These are phyloP conservation scores for Elymnias hypermnestra DNA, from an alignment of 1,140 invertebrate species.

Conservation along the genomic window DNA sequence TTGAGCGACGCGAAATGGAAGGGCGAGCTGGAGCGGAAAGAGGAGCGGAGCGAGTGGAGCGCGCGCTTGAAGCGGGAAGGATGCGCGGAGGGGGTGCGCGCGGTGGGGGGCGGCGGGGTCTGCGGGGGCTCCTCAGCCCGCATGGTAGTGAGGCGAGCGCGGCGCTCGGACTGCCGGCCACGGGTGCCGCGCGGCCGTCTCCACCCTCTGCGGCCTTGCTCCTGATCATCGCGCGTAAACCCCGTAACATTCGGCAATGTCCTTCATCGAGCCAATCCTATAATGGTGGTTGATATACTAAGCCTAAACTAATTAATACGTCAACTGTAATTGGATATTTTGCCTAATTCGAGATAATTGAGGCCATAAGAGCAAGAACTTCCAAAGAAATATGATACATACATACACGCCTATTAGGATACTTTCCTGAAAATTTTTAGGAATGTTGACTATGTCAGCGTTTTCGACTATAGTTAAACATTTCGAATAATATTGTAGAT, in stretches of 20 bases:
- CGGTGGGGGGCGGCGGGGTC: slow-evolving; percentile 29
- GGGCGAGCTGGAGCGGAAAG: slow-evolving; percentile 66
- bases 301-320: slow-evolving; percentile 18
- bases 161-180: slow-evolving; percentile 46
- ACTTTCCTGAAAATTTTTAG: too few species aligned
- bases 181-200: slow-evolving; percentile 18
- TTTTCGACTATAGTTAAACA: too few species aligned
- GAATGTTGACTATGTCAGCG: too few species aligned
- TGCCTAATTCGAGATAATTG: not conserved
- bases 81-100: slow-evolving; percentile 17
- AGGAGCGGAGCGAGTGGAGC: slow-evolving; percentile 58
- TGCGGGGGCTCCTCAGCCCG: slow-evolving; percentile 38
- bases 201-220: slow-evolving; percentile 33
- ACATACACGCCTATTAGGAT: too few species aligned
- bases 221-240: slow-evolving; percentile 44
- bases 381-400: too few species aligned
- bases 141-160: slow-evolving; percentile 48
- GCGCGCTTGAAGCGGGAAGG: slow-evolving; percentile 57
- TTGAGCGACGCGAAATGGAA: slow-evolving; percentile 64
- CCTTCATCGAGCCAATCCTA: slow-evolving; percentile 20
- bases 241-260: slow-evolving; percentile 44
- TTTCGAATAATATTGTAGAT: too few species aligned
- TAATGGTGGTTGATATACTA: slow-evolving; percentile 12
- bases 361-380: too few species aligned
- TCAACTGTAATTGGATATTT: slow-evolving; percentile 12